Conservation (phyloP, 2,888 invertebrate species). For the Drosophila villosipedis region DNA sequence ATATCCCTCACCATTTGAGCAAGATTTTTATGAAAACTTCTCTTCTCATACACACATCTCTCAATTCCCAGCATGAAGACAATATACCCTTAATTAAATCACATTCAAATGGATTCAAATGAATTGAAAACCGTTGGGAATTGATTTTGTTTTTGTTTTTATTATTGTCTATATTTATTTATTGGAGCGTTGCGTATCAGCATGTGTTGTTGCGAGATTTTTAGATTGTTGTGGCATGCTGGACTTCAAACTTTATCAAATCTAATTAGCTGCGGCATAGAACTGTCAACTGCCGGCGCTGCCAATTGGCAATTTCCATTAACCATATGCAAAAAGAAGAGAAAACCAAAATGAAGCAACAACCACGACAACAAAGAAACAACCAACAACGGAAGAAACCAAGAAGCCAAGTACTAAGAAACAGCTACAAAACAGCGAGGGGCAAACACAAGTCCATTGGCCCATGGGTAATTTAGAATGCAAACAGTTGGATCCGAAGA, state of each 20-base stretch:
- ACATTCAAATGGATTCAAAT: constrained; percentile 6
- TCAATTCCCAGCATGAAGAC: not conserved
- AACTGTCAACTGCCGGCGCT: constrained; percentile 52
- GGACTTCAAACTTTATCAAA: constrained; percentile 50
- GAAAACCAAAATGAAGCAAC: constrained; percentile 1
- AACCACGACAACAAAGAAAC: constrained; percentile 7
- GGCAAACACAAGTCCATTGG: constrained; percentile 54
- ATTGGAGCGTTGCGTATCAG: constrained; percentile 43
- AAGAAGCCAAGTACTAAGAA: constrained; percentile 39
- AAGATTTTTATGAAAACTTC: not conserved
- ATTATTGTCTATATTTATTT: constrained; percentile 20
- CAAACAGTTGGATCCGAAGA: constrained; percentile 55
- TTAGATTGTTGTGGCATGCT: constrained; percentile 11
- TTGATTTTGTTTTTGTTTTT: constrained; percentile 12
- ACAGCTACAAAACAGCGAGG: constrained; percentile 31
- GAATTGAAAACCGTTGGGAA: constrained; percentile 26
- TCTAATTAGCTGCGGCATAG: constrained; percentile 62
- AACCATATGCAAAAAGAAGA: constrained; percentile 39
- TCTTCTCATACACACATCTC: not conserved
- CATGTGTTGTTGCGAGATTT: constrained; percentile 38
- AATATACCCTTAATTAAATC: constrained; percentile 5
- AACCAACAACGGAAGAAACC: constrained; percentile 38
- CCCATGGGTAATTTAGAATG: constrained; percentile 76
- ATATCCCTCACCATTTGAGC: not conserved
- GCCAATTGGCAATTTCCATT: constrained; percentile 43